Percentiles rank a stretch among this genome's conserved stretches.
phyloP scores from a whole-genome alignment of 1,140 invertebrate genomes.

The Aphis gossypii region DNA sequence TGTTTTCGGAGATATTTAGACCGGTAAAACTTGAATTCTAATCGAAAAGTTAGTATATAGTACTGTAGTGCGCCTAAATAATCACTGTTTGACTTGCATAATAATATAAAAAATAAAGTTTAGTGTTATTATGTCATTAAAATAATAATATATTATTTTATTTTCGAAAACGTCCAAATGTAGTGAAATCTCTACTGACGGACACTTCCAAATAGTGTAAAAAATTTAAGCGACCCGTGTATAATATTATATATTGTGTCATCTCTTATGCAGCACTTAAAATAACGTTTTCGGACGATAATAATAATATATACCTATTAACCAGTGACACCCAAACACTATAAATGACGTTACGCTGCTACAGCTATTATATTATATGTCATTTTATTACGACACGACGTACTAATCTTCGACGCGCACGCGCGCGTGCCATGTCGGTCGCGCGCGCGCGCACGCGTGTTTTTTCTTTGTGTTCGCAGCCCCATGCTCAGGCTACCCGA shows the following conservation, averaged over 20 bases:
- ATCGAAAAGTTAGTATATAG: neutral
- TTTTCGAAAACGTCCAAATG: neutral
- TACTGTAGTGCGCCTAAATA: neutral
- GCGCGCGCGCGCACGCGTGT: neutral
- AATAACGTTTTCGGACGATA: neutral
- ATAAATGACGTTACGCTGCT: too few relatives aligned
- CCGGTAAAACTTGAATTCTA: too few relatives aligned
- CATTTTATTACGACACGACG: neutral
- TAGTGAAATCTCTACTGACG: neutral
- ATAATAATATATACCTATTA: neutral
- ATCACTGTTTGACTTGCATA: neutral
- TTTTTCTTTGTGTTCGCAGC: conserved; percentile 64
- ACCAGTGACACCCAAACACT: neutral
- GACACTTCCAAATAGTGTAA: neutral
- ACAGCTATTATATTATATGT: neutral
- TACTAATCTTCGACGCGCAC: neutral
- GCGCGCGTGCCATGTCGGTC: neutral
- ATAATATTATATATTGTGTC: too few relatives aligned
- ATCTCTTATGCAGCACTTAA: too few relatives aligned
- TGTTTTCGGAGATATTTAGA: neutral
- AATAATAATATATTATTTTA: too few relatives aligned
- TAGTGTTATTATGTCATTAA: too few relatives aligned
- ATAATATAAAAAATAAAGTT: neutral
- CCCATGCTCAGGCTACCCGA: conserved; percentile 73
- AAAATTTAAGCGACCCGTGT: neutral